A percentile compares a stretch with the other conserved stretches of the same genome.
phyloP scores from a whole-genome alignment of 2,113 vertebrate species.

The Clarias magur region DNA sequence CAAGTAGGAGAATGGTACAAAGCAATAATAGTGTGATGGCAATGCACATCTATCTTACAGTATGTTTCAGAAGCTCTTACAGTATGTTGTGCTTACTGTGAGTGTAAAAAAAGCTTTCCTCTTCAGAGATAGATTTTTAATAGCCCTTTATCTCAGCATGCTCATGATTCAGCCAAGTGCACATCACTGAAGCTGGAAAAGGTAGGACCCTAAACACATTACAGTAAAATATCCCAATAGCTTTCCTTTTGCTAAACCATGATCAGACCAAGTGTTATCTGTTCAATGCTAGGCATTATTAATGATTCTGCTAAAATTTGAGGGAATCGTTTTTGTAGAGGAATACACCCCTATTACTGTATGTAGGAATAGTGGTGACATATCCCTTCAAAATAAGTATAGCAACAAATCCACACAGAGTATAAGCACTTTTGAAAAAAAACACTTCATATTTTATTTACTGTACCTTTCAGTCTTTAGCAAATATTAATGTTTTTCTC shows the following conservation, averaged over 20 bases:
- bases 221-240: background rate
- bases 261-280: background rate
- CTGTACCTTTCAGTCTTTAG: background rate
- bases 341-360: background rate
- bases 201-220: background rate
- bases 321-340: background rate
- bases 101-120: conserved; percentile 16
- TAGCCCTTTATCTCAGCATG: conserved; percentile 36
- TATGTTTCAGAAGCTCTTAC: conserved; percentile 16
- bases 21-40: background rate
- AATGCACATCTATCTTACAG: background rate
- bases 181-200: conserved; percentile 19
- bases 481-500: background rate
- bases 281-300: background rate
- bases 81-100: conserved; percentile 6
- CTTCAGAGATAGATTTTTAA: conserved; percentile 43
- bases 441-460: background rate
- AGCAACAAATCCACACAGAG: conserved; percentile 14
- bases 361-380: background rate
- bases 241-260: conserved; percentile 22
- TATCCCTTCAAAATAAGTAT: conserved; percentile 25
- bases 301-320: background rate
- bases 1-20: background rate
- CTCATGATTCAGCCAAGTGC: conserved; percentile 20
- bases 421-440: background rate